Evolutionary conservation across 2,888 invertebrate species (phyloP).

Genomic region (Strigamia transsilvanica): DNA sequence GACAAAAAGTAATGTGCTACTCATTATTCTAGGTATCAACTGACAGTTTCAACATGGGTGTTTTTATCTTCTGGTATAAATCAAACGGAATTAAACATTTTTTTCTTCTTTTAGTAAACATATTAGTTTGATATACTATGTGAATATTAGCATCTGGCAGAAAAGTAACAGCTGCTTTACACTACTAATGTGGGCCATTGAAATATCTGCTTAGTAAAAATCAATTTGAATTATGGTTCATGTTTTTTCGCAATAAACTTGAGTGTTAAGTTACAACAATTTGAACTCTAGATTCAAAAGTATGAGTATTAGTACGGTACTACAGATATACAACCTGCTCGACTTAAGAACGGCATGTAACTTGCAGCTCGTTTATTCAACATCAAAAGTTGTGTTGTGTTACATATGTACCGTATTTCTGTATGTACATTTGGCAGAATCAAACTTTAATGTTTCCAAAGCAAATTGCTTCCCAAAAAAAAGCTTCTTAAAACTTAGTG

Average conservation of each 20-base stretch:
- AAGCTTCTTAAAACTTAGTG: no score
- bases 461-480: no score
- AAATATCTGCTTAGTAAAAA: conserved; percentile 12
- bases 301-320: no score
- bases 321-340: no score
- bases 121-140: conserved; percentile 24
- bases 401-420: no score
- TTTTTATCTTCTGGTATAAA: conserved; percentile 20
- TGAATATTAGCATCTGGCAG: conserved; percentile 25
- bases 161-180: not conserved
- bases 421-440: no score
- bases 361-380: no score
- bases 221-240: not conserved
- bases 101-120: not conserved
- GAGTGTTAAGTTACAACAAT: no score
- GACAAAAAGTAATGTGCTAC: not conserved
- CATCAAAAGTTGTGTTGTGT: no score
- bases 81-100: conserved; percentile 26
- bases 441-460: no score
- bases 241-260: not conserved
- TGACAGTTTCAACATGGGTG: conserved; percentile 5
- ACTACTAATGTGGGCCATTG: not conserved
- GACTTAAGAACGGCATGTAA: no score
- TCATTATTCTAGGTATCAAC: conserved; percentile 24
- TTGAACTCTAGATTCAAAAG: no score